These are phyloP conservation scores for Archips crataeganus DNA, from an alignment of 2,888 invertebrate genomes.

Conservation along the genomic window DNA sequence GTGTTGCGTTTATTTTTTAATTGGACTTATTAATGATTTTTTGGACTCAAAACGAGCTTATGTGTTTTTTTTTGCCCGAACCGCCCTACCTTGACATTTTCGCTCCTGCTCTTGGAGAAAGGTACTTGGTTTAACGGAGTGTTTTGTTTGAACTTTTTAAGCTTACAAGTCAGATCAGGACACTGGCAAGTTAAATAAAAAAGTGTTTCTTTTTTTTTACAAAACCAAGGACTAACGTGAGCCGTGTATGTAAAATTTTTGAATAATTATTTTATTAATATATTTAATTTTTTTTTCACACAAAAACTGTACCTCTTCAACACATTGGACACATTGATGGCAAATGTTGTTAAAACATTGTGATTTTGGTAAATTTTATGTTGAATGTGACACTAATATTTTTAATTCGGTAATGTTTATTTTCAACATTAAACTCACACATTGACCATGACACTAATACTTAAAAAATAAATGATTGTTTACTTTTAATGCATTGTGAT, in stretches of 20 bases:
- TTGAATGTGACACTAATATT: constrained; percentile 40
- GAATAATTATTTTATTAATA: constrained; percentile 56
- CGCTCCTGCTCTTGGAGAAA: constrained; percentile 73
- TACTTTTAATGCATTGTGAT: constrained; percentile 50
- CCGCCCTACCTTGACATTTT: constrained; percentile 83
- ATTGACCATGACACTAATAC: constrained; percentile 30
- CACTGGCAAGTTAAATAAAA: constrained; percentile 64
- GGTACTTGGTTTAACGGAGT: constrained; percentile 70
- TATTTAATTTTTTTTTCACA: constrained; percentile 62
- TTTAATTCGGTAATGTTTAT: constrained; percentile 1
- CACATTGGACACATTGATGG: constrained; percentile 68
- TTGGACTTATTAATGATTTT: constrained; percentile 65
- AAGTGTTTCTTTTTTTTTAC: constrained; percentile 58
- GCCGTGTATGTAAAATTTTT: constrained; percentile 66
- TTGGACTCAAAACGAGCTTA: constrained; percentile 80
- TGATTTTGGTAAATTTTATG: constrained; percentile 44
- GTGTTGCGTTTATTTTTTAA: constrained; percentile 72
- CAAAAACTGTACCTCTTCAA: constrained; percentile 59
- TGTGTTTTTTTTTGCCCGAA: constrained; percentile 77
- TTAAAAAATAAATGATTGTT: constrained; percentile 47
- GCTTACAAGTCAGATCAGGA: constrained; percentile 69
- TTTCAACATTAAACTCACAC: constrained; percentile 1
- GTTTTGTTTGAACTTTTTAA: constrained; percentile 58
- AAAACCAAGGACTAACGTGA: constrained; percentile 71
- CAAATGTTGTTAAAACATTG: constrained; percentile 31